Base-by-base conservation (phyloP, 2,797 vertebrate species). In the Hemitrygon akajei region DNA sequence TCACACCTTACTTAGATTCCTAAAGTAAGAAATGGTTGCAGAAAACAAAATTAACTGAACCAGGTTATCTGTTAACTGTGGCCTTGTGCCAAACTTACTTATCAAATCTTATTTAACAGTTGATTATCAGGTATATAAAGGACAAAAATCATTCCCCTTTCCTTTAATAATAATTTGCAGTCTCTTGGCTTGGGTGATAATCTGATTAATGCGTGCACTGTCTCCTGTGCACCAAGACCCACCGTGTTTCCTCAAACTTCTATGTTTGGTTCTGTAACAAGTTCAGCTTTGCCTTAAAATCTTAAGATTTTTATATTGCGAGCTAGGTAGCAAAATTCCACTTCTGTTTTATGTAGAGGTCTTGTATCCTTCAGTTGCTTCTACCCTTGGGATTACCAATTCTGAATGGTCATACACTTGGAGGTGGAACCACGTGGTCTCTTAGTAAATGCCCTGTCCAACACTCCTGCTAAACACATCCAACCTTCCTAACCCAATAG, bases 21-120 rank as follows among this genome's bases (percentile, higher is more conserved):
- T 40, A 25, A 40, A 7, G 63, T 25, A 91, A 91, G 20, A 91
- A 92, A 92, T 92, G 91, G 91, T 92, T 92, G 66, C 91, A 92
- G 91, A 40, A 40, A 47, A 47, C 47, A 30, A 27, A 56, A 25
- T 91, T 73, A 40, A 75, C 91, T 92, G 91, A 92, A 75, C 91
- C 91, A 92, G 66, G 40, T 75, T 92, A 75, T 92, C 66, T 25
- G 20, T 92, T 92, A 92, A 92, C 84, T 87, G 7, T 27, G 30
- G 10, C 11, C 30, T 77, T n/a, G 30, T 0, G 30, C 76, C 76
- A 77, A 47, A 34, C 76, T 11, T 14, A n/a, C 84, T 87, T 87
- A 87, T 66, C 1, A n/a, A 87, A 87, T 87, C n/a, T 66, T 66
- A 87, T 34, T 87, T 87, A 87, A 84, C 27, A 34, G 84, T 63